Percentiles rank a stretch among this genome's conserved stretches.
phyloP scores from a whole-genome alignment of 2,888 invertebrate species.

The Cecidostiba fungosa region DNA sequence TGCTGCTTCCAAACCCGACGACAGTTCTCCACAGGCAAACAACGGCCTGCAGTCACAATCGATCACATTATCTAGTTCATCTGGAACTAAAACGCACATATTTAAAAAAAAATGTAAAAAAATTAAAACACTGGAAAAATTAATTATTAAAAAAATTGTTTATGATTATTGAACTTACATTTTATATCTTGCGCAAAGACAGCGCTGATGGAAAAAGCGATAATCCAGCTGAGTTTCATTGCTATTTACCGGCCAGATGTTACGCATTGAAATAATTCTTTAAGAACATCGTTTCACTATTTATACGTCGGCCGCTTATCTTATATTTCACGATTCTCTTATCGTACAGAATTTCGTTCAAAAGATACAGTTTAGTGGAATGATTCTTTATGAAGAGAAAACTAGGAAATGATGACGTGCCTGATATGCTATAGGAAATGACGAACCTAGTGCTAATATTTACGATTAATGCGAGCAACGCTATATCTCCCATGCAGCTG shows the following conservation, averaged over 20 bases:
- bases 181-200: neutral
- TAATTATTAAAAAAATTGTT: neutral
- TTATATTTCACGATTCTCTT: conserved; percentile 21
- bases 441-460: neutral
- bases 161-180: conserved; percentile 15
- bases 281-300: conserved; percentile 44
- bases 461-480: too few species aligned
- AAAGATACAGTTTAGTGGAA: neutral
- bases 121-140: neutral
- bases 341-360: conserved; percentile 12
- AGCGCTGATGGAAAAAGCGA: neutral
- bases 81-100: neutral
- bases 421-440: neutral
- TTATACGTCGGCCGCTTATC: conserved; percentile 47
- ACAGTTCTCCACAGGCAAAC: neutral
- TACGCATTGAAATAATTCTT: conserved; percentile 25
- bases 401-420: neutral
- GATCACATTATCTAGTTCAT: too few species aligned
- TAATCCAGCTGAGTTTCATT: conserved; percentile 25
- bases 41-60: neutral
- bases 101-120: neutral
- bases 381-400: neutral
- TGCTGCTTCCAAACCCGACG: too few species aligned
- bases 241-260: conserved; percentile 27
- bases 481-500: neutral